These are phyloP conservation scores for Calephelis perditalis DNA, from an alignment of 2,888 invertebrate species.

Conservation along the genomic window DNA sequence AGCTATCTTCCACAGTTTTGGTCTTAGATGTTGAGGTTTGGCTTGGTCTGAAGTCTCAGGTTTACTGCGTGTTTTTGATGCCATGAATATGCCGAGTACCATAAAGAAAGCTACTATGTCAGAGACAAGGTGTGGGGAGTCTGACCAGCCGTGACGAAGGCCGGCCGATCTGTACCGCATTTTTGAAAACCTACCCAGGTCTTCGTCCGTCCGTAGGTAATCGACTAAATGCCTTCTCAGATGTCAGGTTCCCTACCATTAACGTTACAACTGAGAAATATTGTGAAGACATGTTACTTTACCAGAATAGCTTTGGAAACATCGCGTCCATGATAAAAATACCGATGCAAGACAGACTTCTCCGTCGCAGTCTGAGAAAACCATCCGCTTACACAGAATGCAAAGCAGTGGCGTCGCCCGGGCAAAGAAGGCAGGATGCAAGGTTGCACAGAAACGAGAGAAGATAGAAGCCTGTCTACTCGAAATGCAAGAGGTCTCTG, in stretches of 20 bases:
- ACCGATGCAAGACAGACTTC: neutral
- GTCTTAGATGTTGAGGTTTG: neutral
- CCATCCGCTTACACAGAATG: conserved; percentile 1
- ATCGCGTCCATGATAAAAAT: neutral
- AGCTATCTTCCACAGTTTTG: neutral
- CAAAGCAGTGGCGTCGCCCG: neutral
- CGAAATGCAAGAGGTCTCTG: neutral
- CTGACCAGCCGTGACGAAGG: neutral
- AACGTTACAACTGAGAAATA: neutral
- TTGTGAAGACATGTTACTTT: neutral
- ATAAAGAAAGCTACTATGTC: neutral
- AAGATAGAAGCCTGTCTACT: neutral
- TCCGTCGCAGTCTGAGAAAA: neutral
- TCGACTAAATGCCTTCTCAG: neutral
- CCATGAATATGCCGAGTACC: neutral
- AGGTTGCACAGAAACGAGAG: neutral
- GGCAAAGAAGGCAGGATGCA: neutral
- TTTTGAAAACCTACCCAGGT: neutral
- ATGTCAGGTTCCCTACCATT: neutral
- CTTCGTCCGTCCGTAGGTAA: neutral
- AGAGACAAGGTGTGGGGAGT: neutral
- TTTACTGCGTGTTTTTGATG: neutral
- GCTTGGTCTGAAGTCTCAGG: neutral
- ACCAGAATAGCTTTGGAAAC: neutral
- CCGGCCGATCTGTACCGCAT: neutral